phyloP scores from a whole-genome alignment of 2,113 vertebrate genomes.

The Sigmodon hispidus region DNA sequence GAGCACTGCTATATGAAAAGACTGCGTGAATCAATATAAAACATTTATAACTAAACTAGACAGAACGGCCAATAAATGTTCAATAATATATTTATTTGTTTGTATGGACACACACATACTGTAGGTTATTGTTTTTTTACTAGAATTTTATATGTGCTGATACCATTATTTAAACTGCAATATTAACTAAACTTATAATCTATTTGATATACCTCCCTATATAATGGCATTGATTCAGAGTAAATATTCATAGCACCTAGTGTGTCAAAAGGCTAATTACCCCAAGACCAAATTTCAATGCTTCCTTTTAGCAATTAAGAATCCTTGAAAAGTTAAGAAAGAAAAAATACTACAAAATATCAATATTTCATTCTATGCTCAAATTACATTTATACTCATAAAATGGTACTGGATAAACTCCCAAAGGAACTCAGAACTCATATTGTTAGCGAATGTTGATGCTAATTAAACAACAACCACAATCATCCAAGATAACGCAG shows the following conservation, averaged over 20 bases:
- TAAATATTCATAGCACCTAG: not conserved
- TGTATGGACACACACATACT: not conserved
- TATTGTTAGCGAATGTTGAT: not conserved
- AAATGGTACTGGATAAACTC: not conserved
- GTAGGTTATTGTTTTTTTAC: not conserved
- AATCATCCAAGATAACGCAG: not conserved
- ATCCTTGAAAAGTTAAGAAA: not conserved
- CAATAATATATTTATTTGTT: not conserved
- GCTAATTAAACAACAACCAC: not conserved
- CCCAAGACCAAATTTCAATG: not conserved
- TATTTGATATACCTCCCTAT: conserved; percentile 11
- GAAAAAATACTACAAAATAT: not conserved
- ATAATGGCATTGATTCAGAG: not conserved
- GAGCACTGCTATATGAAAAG: not conserved
- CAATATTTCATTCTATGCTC: not conserved
- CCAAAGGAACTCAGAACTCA: not conserved
- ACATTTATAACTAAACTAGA: not conserved
- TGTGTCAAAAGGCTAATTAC: not conserved
- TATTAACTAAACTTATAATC: not conserved
- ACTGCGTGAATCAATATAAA: not conserved
- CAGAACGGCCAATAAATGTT: not conserved
- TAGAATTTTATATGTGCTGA: not conserved
- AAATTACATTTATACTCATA: not conserved
- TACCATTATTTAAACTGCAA: not conserved
- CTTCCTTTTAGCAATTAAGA: not conserved